Percentiles rank a stretch among this genome's conserved stretches.
Evolutionary conservation across 2,888 invertebrate genomes (phyloP).

Genomic region (Agonopterix arenella): DNA sequence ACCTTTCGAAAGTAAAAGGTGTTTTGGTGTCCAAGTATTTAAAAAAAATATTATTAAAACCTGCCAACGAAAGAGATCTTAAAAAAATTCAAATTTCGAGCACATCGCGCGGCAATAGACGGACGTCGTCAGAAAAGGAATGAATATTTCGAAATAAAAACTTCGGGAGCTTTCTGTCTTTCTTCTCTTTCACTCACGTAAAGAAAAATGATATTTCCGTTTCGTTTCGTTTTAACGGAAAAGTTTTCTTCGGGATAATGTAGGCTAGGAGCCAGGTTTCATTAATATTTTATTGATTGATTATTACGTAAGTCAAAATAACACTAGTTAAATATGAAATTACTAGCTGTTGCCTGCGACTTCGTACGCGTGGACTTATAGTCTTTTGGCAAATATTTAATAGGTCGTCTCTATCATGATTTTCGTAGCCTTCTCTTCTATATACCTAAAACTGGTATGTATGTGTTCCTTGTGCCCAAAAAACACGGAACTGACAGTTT

Average conservation of each 20-base stretch:
- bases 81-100: constrained; percentile 13
- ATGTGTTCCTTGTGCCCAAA: no score
- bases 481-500: no score
- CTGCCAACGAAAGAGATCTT: background rate
- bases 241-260: constrained; percentile 47
- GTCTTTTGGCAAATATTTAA: no score
- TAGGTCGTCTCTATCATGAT: no score
- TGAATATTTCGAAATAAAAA: constrained; percentile 37
- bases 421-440: no score
- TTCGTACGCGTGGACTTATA: no score
- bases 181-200: constrained; percentile 39
- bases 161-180: constrained; percentile 49
- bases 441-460: no score
- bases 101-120: constrained; percentile 33
- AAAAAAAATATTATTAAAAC: background rate
- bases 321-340: no score
- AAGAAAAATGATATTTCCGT: constrained; percentile 26
- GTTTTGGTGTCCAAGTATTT: background rate
- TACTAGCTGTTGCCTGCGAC: no score
- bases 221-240: constrained; percentile 40
- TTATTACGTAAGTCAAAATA: no score
- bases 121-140: constrained; percentile 43
- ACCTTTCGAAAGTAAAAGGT: background rate
- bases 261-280: constrained; percentile 30
- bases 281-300: no score